These are phyloP conservation scores for Lasioglossum malachurum DNA, from an alignment of 2,888 invertebrate species.

Conservation along the genomic window DNA sequence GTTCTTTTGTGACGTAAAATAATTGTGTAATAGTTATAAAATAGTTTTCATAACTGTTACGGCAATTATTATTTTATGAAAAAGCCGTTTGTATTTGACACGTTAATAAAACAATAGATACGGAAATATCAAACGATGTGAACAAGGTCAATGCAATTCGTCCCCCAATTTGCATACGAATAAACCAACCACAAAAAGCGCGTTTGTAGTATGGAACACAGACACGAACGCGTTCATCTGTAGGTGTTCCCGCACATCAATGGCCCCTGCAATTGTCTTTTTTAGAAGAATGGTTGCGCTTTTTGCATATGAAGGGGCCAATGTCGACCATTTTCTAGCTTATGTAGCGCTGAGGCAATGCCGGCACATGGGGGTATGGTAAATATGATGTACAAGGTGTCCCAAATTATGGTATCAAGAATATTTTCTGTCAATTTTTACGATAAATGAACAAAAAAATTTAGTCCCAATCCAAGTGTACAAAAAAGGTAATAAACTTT, in stretches of 20 bases:
- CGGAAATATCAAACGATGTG: not conserved
- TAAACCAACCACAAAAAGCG: not conserved
- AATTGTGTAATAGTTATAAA: not conserved
- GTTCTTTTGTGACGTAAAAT: not conserved
- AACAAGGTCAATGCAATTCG: not conserved
- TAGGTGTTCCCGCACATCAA: slow-evolving; percentile 18
- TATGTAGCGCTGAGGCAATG: not conserved
- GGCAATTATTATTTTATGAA: not conserved
- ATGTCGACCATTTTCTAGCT: not conserved
- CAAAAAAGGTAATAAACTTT: too few relatives aligned
- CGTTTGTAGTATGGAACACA: not conserved
- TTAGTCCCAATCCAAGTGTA: not conserved
- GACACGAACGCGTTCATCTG: slow-evolving; percentile 12
- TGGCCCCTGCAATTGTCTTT: slow-evolving; percentile 12
- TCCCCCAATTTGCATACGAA: not conserved
- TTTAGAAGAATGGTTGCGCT: slow-evolving; percentile 5
- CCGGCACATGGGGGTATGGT: not conserved
- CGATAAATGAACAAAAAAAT: not conserved
- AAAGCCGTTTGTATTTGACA: not conserved
- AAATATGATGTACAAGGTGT: not conserved
- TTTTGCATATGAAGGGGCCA: slow-evolving; percentile 39
- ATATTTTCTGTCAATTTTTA: not conserved
- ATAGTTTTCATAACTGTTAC: not conserved
- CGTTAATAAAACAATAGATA: not conserved
- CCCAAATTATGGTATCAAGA: not conserved